Percentiles rank a stretch among this genome's conserved stretches.
Evolutionary conservation across 2,113 vertebrate species (phyloP).

Genomic region (Melanotaenia duboulayi): DNA sequence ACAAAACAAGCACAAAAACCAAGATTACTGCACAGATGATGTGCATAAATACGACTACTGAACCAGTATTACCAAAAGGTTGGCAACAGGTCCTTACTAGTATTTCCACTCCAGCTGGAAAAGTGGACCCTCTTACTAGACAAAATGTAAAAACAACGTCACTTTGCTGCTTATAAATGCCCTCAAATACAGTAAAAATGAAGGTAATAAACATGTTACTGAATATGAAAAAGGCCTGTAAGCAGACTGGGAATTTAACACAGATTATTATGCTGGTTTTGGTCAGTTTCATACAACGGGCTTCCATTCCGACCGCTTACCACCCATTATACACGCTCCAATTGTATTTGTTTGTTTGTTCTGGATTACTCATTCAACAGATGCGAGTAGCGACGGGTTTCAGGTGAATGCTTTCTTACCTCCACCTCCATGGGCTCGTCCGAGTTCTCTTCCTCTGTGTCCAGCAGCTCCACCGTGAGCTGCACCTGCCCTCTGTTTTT

Average conservation of each 20-base stretch:
- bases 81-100: constrained; percentile 30
- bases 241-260: neutral
- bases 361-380: neutral
- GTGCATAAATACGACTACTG: neutral
- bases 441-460: constrained; percentile 96
- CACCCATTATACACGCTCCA: neutral
- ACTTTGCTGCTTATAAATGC: neutral
- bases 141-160: constrained; percentile 34
- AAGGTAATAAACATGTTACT: neutral
- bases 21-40: neutral
- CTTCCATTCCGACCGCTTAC: neutral
- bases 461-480: constrained; percentile 94
- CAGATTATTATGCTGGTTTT: too few species aligned
- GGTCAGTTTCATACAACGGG: too few species aligned
- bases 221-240: neutral
- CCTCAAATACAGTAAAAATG: neutral
- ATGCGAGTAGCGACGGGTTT: too few species aligned
- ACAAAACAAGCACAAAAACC: neutral
- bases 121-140: constrained; percentile 33
- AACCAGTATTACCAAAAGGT: constrained; percentile 21
- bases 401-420: constrained; percentile 76
- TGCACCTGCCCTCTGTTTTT: constrained; percentile 91
- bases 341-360: neutral
- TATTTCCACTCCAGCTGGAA: constrained; percentile 35
- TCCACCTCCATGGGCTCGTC: constrained; percentile 97